Percentiles rank a stretch among this genome's conserved stretches.
These are phyloP conservation scores for Hypocryptadius cinnamomeus DNA, from an alignment of 2,113 vertebrate species.

Conservation along the genomic window DNA sequence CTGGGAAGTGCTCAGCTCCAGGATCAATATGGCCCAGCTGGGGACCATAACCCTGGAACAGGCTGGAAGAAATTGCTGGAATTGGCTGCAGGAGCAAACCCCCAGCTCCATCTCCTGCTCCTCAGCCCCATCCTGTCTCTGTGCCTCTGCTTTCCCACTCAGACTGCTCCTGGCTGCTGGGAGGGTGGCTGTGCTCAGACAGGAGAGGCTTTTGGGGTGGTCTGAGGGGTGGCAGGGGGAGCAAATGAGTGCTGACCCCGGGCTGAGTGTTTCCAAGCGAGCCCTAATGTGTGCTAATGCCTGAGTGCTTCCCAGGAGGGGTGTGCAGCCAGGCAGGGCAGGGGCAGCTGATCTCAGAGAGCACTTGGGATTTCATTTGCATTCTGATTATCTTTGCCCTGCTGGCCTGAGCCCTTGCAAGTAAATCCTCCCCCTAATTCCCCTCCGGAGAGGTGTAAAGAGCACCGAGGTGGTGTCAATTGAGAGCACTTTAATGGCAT, in stretches of 20 bases:
- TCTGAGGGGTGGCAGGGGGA: not conserved
- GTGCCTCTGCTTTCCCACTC: not conserved
- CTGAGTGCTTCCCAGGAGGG: slow-evolving; percentile 8
- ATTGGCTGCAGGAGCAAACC: not conserved
- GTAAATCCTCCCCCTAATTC: slow-evolving; percentile 35
- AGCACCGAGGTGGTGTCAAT: slow-evolving; percentile 23
- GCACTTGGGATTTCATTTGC: slow-evolving; percentile 25
- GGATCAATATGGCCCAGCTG: slow-evolving; percentile 3
- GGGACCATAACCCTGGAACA: not conserved
- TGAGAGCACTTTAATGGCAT: slow-evolving; percentile 16
- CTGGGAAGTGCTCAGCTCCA: not conserved
- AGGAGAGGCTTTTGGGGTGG: not conserved
- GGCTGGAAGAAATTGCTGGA: not conserved
- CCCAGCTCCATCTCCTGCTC: not conserved
- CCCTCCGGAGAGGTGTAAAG: slow-evolving; percentile 40
- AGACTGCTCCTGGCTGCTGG: not conserved
- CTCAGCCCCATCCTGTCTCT: not conserved
- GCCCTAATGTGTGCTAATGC: slow-evolving; percentile 18
- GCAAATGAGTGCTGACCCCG: not conserved
- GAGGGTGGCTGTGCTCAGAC: not conserved
- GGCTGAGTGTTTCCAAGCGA: not conserved
- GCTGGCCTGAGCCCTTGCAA: slow-evolving; percentile 38
- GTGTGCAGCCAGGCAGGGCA: not conserved
- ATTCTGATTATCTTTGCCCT: slow-evolving; percentile 51
- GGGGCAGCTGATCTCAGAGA: not conserved